Conservation (phyloP, 2,888 invertebrate species). For the Erebia aethiops region DNA sequence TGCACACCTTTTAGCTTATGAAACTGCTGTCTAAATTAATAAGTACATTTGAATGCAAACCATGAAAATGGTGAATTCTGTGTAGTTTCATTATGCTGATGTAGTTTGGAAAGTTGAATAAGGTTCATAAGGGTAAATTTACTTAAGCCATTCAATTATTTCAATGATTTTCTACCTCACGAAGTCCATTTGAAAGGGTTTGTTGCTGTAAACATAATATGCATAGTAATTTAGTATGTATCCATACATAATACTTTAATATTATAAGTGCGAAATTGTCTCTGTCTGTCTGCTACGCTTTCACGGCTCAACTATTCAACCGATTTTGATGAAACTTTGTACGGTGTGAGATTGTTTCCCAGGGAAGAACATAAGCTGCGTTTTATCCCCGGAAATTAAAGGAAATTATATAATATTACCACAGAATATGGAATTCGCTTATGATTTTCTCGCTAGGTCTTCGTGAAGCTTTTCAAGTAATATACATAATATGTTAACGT, state of each 20-base stretch:
- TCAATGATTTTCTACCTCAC: not conserved
- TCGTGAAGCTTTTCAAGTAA: not conserved
- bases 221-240: too few species aligned
- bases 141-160: constrained; percentile 1
- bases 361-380: too few species aligned
- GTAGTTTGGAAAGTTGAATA: constrained; percentile 32
- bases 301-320: too few species aligned
- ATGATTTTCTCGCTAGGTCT: not conserved
- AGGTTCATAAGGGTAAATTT: constrained; percentile 15
- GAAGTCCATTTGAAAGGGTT: not conserved
- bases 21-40: constrained; percentile 45
- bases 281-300: too few species aligned
- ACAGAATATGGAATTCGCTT: too few species aligned
- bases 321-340: too few species aligned
- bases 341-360: too few species aligned
- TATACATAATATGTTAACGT: too few species aligned
- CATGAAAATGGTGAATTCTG: constrained; percentile 32
- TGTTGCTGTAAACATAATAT: not conserved
- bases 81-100: constrained; percentile 34
- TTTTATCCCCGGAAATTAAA: too few species aligned
- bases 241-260: too few species aligned
- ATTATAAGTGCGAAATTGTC: too few species aligned
- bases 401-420: too few species aligned
- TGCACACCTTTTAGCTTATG: constrained; percentile 39
- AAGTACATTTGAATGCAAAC: constrained; percentile 46